Base-by-base conservation (phyloP, 2,888 invertebrate species). In the Caenorhabditis macrosperma region DNA sequence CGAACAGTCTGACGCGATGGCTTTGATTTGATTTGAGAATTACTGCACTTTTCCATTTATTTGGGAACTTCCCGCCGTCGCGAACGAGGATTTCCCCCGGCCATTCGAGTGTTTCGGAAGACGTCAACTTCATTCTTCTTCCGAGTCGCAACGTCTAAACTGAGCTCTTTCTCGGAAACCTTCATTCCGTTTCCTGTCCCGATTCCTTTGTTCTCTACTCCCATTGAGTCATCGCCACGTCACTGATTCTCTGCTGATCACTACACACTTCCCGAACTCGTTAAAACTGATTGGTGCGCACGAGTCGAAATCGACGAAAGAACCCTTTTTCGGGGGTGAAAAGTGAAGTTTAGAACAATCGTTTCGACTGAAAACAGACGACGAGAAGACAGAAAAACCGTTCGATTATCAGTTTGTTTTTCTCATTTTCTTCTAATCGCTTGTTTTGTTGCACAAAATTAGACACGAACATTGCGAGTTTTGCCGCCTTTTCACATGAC, bases 371-470 rank as follows among this genome's bases (percentile, higher is more conserved):
- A 54, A 28, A 54, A 30, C 17, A 28, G 52, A 35, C 17, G 6
- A 52, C 10, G 22, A 38, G 30, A 38, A 0, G 26, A 44, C 26
- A n/a, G n/a, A n/a, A 46, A 55, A 22, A 30, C 46, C 30, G 46
- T 33, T 30, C 15, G 33, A 33, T 67, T 68, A 68, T 68, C 68
- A 68, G 68, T 68, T 59, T 68, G 59, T 68, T 68, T 68, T 68
- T 15, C 44, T 44, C 46, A 17, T 46, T 48, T 68, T 68, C 68
- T 50, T 30, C 59, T 59, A 68, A 68, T 68, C 59, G 48, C 35
- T 28, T 68, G 68, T 68, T 68, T 59, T 44, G n/a, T 17, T 68
- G 35, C 22, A 46, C 20, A 46, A 46, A n/a, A 17, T 17, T n/a
- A 3, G 46, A 44, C 3, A 17, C n/a, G 17, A 44, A 17, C 9